Percentiles rank a stretch among this genome's conserved stretches.
phyloP scores from a whole-genome alignment of 2,888 invertebrate genomes.

The Protodeltote pygarga region DNA sequence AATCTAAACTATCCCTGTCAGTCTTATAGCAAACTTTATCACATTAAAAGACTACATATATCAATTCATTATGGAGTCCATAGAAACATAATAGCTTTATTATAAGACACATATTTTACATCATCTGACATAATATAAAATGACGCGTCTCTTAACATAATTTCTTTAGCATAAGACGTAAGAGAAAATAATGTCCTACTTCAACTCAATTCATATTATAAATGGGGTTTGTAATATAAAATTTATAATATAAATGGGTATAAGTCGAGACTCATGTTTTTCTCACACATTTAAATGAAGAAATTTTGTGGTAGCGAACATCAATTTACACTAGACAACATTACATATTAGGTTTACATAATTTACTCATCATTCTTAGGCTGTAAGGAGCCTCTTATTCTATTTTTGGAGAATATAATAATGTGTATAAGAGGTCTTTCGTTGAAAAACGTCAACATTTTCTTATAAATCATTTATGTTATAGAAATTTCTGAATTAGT shows the following conservation, averaged over 20 bases:
- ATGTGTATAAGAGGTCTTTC: too few relatives aligned
- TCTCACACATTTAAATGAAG: conserved; percentile 38
- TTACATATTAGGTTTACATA: conserved; percentile 8
- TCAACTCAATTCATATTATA: conserved; percentile 35
- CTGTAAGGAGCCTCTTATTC: too few relatives aligned
- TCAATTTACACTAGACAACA: conserved; percentile 15
- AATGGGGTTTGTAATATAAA: conserved; percentile 36
- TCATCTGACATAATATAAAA: conserved; percentile 9
- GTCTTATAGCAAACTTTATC: too few relatives aligned
- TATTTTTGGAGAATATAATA: too few relatives aligned
- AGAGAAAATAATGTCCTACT: conserved; percentile 35
- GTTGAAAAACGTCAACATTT: too few relatives aligned
- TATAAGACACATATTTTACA: conserved; percentile 21
- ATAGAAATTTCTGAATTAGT: too few relatives aligned
- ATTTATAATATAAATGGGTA: conserved; percentile 38
- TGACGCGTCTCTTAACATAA: conserved; percentile 21
- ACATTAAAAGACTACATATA: not conserved
- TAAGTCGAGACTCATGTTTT: conserved; percentile 30
- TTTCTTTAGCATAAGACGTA: conserved; percentile 14
- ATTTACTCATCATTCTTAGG: conserved; percentile 8
- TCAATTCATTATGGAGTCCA: conserved; percentile 15
- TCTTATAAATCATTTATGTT: too few relatives aligned
- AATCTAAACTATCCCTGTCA: too few relatives aligned
- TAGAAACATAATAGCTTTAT: conserved; percentile 15
- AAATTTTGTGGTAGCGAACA: conserved; percentile 24